These are phyloP conservation scores for Calameuta pallipes DNA, from an alignment of 2,888 invertebrate species.

Conservation along the genomic window DNA sequence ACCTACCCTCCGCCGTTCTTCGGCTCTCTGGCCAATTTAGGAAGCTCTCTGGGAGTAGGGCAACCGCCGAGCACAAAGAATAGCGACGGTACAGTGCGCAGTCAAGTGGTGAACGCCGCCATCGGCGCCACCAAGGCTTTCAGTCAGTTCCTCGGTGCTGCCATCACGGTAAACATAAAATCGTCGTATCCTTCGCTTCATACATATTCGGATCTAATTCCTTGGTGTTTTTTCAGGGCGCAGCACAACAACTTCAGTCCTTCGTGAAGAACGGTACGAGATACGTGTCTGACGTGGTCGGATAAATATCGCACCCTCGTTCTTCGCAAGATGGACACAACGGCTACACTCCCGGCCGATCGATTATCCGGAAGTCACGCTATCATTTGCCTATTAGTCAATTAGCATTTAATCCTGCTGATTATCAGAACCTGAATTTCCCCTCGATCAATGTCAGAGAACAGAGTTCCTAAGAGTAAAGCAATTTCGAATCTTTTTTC, in stretches of 20 bases:
- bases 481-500: too few relatives aligned
- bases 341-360: not conserved
- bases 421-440: not conserved
- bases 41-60: slow-evolving; percentile 39
- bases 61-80: slow-evolving; percentile 42
- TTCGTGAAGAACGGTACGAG: slow-evolving; percentile 68
- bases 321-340: not conserved
- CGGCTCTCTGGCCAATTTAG: slow-evolving; percentile 50
- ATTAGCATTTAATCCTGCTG: slow-evolving; percentile 4
- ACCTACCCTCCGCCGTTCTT: slow-evolving; percentile 62
- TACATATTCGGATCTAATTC: not conserved
- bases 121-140: slow-evolving; percentile 83
- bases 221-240: slow-evolving; percentile 72
- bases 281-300: slow-evolving; percentile 43
- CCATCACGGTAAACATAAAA: slow-evolving; percentile 74
- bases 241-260: slow-evolving; percentile 77
- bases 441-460: not conserved
- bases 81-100: slow-evolving; percentile 59
- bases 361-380: slow-evolving; percentile 3
- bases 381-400: slow-evolving; percentile 1
- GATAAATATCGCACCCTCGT: slow-evolving; percentile 18
- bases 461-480: too few relatives aligned
- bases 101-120: slow-evolving; percentile 76
- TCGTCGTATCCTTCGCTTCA: slow-evolving; percentile 11
- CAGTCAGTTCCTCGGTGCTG: slow-evolving; percentile 81